Evolutionary conservation across 2,113 vertebrate species (phyloP).

Genomic region (Xenopus tropicalis): UCB_Xtro_10.0 CM004446.2:87227501-87228000

Average conservation of each 20-base stretch:
- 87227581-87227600: constrained; percentile 45
- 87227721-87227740: constrained; percentile 28
- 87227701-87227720: constrained; percentile 34
- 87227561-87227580: constrained; percentile 22
- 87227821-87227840: constrained; percentile 14
- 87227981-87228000: too few relatives aligned
- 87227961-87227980: constrained; percentile 1
- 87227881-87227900: neutral
- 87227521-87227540: constrained; percentile 42
- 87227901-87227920: neutral
- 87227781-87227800: constrained; percentile 12
- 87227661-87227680: constrained; percentile 18
- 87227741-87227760: neutral
- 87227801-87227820: neutral
- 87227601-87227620: constrained; percentile 41
- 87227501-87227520: constrained; percentile 24
- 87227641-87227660: constrained; percentile 31
- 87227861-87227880: neutral
- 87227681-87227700: constrained; percentile 20
- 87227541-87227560: constrained; percentile 39
- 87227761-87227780: constrained; percentile 14
- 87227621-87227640: constrained; percentile 34
- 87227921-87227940: neutral
- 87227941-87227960: neutral
- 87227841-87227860: neutral